Conservation (phyloP, 2,113 vertebrate genomes). For the Chaetodon trifascialis region DNA sequence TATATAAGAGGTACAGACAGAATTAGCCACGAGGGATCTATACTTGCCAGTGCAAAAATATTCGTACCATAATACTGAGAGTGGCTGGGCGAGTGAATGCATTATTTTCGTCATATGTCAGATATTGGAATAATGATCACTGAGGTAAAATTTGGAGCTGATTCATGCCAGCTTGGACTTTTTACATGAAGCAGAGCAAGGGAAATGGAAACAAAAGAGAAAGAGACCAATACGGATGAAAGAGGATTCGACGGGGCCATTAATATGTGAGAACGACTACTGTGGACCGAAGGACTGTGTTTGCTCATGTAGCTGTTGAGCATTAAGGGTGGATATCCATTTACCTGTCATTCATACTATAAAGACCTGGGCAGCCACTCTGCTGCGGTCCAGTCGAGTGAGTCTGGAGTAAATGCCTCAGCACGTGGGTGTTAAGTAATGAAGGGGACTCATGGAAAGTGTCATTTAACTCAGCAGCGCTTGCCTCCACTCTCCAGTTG, state of each 20-base stretch:
- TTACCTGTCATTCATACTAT: slow-evolving; percentile 44
- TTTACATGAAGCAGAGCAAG: slow-evolving; percentile 43
- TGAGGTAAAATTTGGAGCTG: slow-evolving; percentile 31
- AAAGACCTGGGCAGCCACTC: slow-evolving; percentile 40
- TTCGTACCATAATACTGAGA: slow-evolving; percentile 42
- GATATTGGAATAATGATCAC: slow-evolving; percentile 45
- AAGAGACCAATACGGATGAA: slow-evolving; percentile 17
- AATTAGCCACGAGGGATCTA: slow-evolving; percentile 38
- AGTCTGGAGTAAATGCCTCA: slow-evolving; percentile 21
- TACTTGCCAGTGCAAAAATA: slow-evolving; percentile 60
- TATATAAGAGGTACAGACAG: slow-evolving; percentile 37
- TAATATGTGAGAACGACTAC: slow-evolving; percentile 24
- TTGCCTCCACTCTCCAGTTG: slow-evolving; percentile 67
- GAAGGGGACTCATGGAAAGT: slow-evolving; percentile 74
- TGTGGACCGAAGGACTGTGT: slow-evolving; percentile 11
- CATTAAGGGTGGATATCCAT: slow-evolving; percentile 41
- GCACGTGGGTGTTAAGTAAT: slow-evolving; percentile 58
- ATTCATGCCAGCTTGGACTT: slow-evolving; percentile 41
- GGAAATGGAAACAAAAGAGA: slow-evolving; percentile 49
- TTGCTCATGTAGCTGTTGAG: slow-evolving; percentile 35
- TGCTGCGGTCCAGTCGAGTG: slow-evolving; percentile 19
- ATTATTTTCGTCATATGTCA: slow-evolving; percentile 60
- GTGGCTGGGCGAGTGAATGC: slow-evolving; percentile 34
- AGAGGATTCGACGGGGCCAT: slow-evolving; percentile 25
- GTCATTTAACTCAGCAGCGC: slow-evolving; percentile 60